Evolutionary conservation across 2,797 vertebrate species (phyloP).

Genomic region (Loriculus beryllinus): DNA sequence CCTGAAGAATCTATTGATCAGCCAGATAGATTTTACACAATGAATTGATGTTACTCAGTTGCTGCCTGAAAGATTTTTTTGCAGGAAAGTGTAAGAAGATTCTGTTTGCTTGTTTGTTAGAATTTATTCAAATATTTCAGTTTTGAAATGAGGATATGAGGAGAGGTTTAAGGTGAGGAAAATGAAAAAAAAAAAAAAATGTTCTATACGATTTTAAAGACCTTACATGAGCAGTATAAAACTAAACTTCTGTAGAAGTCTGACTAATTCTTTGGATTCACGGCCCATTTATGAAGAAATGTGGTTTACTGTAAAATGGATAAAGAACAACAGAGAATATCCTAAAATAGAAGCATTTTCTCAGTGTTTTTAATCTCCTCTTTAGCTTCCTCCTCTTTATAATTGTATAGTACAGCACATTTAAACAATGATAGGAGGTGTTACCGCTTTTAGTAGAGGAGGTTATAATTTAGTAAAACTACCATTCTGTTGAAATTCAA

Average conservation of each 20-base stretch:
- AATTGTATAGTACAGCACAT: not conserved
- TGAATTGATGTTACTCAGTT: not conserved
- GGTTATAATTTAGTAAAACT: not conserved
- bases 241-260: not conserved
- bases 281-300: not conserved
- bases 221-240: not conserved
- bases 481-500: not conserved
- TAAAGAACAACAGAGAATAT: not conserved
- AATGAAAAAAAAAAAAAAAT: not conserved
- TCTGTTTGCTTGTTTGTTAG: not conserved
- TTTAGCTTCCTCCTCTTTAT: not conserved
- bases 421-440: not conserved
- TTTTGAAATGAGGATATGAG: not conserved
- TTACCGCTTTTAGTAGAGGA: not conserved
- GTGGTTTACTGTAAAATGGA: not conserved
- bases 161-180: not conserved
- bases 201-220: not conserved
- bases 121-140: not conserved
- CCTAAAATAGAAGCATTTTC: not conserved
- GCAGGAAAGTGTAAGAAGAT: not conserved
- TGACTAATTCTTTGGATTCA: not conserved
- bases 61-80: not conserved
- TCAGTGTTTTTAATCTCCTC: not conserved
- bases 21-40: not conserved
- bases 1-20: not conserved